A percentile compares a stretch with the other conserved stretches of the same genome.
Conservation (phyloP, 1,140 invertebrate genomes). For the Hyles vespertilio region DNA sequence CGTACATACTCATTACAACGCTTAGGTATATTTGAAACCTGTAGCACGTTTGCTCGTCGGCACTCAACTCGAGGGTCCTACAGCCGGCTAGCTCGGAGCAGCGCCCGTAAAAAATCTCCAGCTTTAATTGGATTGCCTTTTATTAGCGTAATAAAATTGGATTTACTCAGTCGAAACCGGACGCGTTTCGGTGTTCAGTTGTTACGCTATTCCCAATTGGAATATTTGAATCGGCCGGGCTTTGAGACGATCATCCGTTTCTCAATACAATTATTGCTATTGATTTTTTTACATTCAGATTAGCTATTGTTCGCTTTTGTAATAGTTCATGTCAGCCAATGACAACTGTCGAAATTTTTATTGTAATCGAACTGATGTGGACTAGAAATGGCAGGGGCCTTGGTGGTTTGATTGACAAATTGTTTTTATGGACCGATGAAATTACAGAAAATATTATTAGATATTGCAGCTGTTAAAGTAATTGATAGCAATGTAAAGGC, state of each 20-base stretch:
- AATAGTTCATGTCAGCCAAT: no score
- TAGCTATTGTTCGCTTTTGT: neutral
- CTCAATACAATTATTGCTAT: constrained; percentile 14
- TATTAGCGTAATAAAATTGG: constrained; percentile 70
- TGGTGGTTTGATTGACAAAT: no score
- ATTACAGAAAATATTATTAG: no score
- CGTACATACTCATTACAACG: constrained; percentile 21
- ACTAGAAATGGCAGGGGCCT: no score
- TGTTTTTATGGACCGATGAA: no score
- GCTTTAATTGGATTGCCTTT: constrained; percentile 69
- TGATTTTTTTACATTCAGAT: neutral
- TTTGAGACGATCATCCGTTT: constrained; percentile 23
- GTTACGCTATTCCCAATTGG: constrained; percentile 41
- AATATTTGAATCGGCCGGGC: constrained; percentile 25
- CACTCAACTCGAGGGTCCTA: constrained; percentile 40
- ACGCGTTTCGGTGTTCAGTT: constrained; percentile 36
- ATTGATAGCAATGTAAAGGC: no score
- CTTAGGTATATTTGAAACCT: constrained; percentile 27
- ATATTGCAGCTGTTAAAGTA: no score
- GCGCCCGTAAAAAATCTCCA: constrained; percentile 51
- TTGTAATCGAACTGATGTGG: no score
- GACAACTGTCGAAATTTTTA: no score
- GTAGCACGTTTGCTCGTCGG: constrained; percentile 19
- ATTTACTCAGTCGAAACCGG: constrained; percentile 53
- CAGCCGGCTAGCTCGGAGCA: constrained; percentile 27